Evolutionary conservation across 2,113 vertebrate species (phyloP).

Genomic region (Corapipo altera): DNA sequence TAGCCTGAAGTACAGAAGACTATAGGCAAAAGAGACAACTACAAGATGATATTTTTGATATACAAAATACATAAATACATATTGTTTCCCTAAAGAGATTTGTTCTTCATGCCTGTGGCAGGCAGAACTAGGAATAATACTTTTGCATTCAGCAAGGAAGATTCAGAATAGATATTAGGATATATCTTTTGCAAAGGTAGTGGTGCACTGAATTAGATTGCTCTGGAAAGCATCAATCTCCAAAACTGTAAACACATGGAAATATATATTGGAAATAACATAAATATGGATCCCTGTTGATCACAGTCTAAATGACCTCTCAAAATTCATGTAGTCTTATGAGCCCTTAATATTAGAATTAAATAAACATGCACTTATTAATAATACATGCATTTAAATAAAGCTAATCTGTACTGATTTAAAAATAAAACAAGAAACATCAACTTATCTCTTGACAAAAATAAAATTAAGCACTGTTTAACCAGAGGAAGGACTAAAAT

Average conservation of each 20-base stretch:
- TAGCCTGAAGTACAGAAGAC: neutral
- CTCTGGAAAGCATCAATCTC: neutral
- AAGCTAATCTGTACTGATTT: neutral
- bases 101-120: neutral
- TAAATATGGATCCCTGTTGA: neutral
- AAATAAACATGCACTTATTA: neutral
- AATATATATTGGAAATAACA: neutral
- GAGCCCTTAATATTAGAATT: neutral
- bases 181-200: neutral
- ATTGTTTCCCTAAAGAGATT: neutral
- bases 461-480: neutral
- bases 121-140: neutral
- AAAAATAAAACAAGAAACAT: conserved; percentile 3
- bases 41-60: neutral
- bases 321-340: neutral
- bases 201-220: neutral
- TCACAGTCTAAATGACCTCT: neutral
- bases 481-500: neutral
- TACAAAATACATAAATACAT: neutral
- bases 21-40: neutral
- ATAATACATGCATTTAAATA: conserved; percentile 14
- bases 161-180: neutral
- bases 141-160: neutral
- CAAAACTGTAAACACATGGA: neutral
- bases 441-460: neutral